These are phyloP conservation scores for Sebastolobus alascanus DNA, from an alignment of 2,797 vertebrate species.

Conservation along the genomic window DNA sequence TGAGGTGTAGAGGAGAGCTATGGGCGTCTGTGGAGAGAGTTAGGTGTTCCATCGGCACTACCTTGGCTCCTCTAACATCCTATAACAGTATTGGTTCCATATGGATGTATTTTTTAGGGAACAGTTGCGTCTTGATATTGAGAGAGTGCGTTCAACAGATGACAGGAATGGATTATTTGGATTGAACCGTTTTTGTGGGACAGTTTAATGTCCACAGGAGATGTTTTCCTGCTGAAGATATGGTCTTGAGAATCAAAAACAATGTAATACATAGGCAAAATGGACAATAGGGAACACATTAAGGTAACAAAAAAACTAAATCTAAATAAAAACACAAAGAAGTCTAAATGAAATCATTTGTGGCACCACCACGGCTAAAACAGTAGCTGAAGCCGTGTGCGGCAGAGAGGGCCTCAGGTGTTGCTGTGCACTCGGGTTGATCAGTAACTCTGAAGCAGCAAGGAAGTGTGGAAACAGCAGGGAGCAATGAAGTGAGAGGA, in stretches of 20 bases:
- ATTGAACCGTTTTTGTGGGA: background rate
- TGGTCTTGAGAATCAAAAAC: conserved; percentile 3
- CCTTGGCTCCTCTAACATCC: background rate
- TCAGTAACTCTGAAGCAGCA: conserved; percentile 9
- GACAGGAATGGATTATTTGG: no score
- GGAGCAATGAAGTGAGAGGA: background rate
- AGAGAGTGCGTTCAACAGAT: background rate
- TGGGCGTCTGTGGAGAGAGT: background rate
- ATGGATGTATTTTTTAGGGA: background rate
- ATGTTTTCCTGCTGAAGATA: background rate
- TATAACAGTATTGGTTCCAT: background rate
- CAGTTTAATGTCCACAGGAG: background rate
- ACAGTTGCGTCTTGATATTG: background rate
- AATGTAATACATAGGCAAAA: background rate
- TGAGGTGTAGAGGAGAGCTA: conserved; percentile 4
- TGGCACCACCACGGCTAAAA: background rate
- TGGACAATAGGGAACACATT: background rate
- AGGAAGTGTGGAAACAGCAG: background rate
- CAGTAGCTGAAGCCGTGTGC: background rate
- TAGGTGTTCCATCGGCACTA: background rate
- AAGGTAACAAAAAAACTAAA: background rate
- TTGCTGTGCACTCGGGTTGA: conserved; percentile 17
- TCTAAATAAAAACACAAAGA: background rate
- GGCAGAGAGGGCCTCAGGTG: conserved; percentile 31
- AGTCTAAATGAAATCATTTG: conserved; percentile 10